Evolutionary conservation across 2,797 vertebrate genomes (phyloP), one percentile per base, ranked within the genome.

Genomic region (Megalops cyprinoides): DNA sequence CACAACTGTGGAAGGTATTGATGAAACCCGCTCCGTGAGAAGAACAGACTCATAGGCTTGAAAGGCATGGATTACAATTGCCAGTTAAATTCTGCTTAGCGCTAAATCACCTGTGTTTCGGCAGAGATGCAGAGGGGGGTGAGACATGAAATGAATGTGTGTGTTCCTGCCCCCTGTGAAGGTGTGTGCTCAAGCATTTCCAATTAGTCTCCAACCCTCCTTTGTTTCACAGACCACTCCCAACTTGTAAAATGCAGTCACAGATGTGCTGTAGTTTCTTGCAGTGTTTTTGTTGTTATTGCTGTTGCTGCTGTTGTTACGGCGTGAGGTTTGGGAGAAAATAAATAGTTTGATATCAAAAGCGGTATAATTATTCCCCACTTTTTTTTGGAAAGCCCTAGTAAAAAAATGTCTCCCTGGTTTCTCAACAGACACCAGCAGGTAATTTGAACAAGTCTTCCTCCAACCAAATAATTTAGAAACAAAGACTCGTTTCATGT

Each of bases 311-410:
- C 51, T 25, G 4, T 42, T 56, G 69, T 28, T 48, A 53, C 25
- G 76, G 81, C 81, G 73, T 81, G 65, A 77, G 82, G 79, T 81
- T 82, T 81, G 49, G 65, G 73, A 56, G 81, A 82, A 85, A 84
- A 86, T 84, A 85, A 84, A 84, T 86, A 79, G 65, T 88, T 86
- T 84, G 77, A 79, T 82, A 51, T 83, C 60, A 79, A 81, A 86
- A 80, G 74, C 82, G 74, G 65, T 85, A 76, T 85, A 83, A 86
- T 87, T 84, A 86, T 83, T 86, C 82, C 80, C 80, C 78, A 55
- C 71, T 65, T 75, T 83, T 82, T 60, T 49, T 10, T 28, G 31
- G 4, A 67, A 58, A 74, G 79, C 69, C 76, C 79, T 74, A 74
- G 56, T 31, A 82, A 76, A 76, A 58, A 81, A 78, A 84, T 56